Base-by-base conservation (phyloP, 2,797 vertebrate species). In the Propithecus perrieri region DNA sequence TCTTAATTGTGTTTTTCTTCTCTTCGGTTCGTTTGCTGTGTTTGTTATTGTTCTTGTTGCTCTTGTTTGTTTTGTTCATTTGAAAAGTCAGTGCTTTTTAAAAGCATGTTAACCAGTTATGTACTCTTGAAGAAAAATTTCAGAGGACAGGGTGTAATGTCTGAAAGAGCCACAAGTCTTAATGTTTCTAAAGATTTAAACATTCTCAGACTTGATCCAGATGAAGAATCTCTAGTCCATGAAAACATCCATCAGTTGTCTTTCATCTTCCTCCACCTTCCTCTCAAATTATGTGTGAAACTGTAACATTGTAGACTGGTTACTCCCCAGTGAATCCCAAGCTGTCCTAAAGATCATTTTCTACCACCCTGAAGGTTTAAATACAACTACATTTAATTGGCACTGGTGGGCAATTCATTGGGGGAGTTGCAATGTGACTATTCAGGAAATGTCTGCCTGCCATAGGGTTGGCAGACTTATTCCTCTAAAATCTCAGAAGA, bases 371-470 rank as follows among this genome's bases (percentile, higher is more conserved):
- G 92, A 97, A 96, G 69, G 79, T 76, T 97, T 94, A 96, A 92
- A 50, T 89, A 67, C 63, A 89, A 55, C 69, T 86, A 2, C 74
- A 85, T 84, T 94, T 97, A 94, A 97, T 96, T 96, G 95, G 80
- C 89, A 97, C 35, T 43, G 74, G 63, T 94, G 69, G 78, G 78
- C 83, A 97, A 91, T 96, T 86, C 95, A 87, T n/a, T 0, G 13
- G 85, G 85, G 93, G 46, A 12, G 0, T 57, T 71, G 48, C 85
- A 46, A 11, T 86, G 75, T 90, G 96, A 55, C 88, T 91, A 15
- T 24, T 94, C 95, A 97, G 97, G 95, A 98, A 97, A 94, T 15
- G 85, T 80, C 95, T 97, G 95, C 78, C 96, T 94, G 86, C 94
- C 57, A 3, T 50, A 48, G 61, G 7, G 38, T 76, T 92, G 90